Conservation (phyloP, 1,140 invertebrate genomes). For the Uloborus diversus region DNA sequence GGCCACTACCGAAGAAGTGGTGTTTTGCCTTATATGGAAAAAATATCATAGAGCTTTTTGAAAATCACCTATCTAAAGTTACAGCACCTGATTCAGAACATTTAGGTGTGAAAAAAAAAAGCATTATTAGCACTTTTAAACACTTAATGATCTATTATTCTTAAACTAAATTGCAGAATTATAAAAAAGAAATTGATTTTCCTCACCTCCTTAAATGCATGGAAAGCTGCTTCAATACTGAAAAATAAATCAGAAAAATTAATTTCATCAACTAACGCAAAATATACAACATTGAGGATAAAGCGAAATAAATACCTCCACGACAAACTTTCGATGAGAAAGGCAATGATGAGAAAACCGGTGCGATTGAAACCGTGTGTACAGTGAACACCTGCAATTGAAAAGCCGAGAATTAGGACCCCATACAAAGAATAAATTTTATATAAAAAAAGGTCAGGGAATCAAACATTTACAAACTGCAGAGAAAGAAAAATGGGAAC, state of each 20-base stretch:
- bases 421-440: neutral
- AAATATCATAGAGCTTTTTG: no score
- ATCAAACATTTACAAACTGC: neutral
- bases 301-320: slow-evolving; percentile 64
- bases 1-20: no score
- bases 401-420: no score
- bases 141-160: no score
- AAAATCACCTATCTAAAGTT: no score
- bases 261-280: neutral
- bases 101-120: no score
- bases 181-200: no score
- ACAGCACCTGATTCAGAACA: no score
- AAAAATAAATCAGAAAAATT: slow-evolving; percentile 62
- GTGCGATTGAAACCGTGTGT: slow-evolving; percentile 99
- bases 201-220: slow-evolving; percentile 76
- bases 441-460: neutral
- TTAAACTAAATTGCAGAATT: no score
- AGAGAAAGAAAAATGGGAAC: neutral
- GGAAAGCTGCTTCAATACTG: slow-evolving; percentile 82
- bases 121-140: no score
- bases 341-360: slow-evolving; percentile 91
- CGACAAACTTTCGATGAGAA: slow-evolving; percentile 80
- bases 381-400: slow-evolving; percentile 83
- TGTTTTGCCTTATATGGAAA: no score
- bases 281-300: neutral